phyloP scores from a whole-genome alignment of 2,797 vertebrate species.

The Myripristis murdjan region DNA sequence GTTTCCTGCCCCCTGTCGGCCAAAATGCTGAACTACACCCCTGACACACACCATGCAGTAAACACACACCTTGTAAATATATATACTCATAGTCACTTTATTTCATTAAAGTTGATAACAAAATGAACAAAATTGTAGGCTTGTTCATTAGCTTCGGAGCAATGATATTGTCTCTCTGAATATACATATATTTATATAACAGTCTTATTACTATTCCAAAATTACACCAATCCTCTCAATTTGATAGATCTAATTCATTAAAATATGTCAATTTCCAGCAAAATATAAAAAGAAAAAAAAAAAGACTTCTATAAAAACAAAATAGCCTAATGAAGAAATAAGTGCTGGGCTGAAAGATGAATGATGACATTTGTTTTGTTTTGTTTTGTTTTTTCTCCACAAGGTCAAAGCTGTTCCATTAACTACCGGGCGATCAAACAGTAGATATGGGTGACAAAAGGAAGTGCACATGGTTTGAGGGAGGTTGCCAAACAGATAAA shows the following conservation, averaged over 20 bases:
- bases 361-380: constrained; percentile 17
- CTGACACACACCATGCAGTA: neutral
- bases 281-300: constrained; percentile 2
- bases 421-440: constrained; percentile 12
- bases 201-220: constrained; percentile 74
- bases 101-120: constrained; percentile 70
- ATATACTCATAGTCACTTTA: constrained; percentile 54
- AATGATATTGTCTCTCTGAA: constrained; percentile 70
- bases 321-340: constrained; percentile 14
- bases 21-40: neutral
- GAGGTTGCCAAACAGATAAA: neutral
- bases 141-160: constrained; percentile 74
- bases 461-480: neutral
- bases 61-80: neutral
- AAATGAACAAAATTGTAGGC: constrained; percentile 64
- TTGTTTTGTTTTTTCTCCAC: constrained; percentile 12
- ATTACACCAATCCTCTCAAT: constrained; percentile 58
- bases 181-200: constrained; percentile 79
- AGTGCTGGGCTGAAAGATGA: constrained; percentile 10
- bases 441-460: neutral
- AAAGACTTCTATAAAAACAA: neutral
- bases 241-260: constrained; percentile 51
- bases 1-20: constrained; percentile 62
- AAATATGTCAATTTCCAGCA: constrained; percentile 41
- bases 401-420: constrained; percentile 1